These are phyloP conservation scores for Echinops telfairi DNA, from an alignment of 2,113 vertebrate genomes.

Conservation along the genomic window DNA sequence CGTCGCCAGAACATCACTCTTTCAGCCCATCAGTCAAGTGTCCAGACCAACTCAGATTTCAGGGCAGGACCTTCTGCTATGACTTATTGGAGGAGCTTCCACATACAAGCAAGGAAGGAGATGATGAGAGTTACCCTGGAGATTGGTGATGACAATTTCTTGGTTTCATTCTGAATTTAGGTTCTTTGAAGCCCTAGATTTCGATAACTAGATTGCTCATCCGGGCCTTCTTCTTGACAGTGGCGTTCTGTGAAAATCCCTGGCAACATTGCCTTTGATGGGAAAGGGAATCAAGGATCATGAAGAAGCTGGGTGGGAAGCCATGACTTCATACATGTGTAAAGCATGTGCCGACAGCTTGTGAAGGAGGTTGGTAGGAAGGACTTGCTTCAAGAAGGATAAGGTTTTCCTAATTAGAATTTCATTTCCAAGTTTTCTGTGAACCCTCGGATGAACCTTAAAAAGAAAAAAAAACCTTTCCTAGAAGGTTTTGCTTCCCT, in stretches of 20 bases:
- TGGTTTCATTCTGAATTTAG: conserved; percentile 18
- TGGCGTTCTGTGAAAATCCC: conserved; percentile 2
- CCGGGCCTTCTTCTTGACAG: not conserved
- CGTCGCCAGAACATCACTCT: not conserved
- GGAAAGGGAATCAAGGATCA: conserved; percentile 7
- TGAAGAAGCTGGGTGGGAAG: not conserved
- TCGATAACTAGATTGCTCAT: not conserved
- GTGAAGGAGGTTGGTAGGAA: not conserved
- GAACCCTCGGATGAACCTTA: conserved; percentile 20
- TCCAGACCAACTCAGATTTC: not conserved
- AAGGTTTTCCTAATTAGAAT: not conserved
- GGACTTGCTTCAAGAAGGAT: not conserved
- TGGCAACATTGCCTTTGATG: not conserved
- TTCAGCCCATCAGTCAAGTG: not conserved
- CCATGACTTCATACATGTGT: not conserved
- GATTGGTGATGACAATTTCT: not conserved
- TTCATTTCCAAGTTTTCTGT: conserved; percentile 38
- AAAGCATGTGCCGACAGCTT: not conserved
- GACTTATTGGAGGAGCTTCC: not conserved
- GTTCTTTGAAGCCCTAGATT: conserved; percentile 15
- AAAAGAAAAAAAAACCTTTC: conserved; percentile 20
- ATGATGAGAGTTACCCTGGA: not conserved
- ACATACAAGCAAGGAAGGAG: not conserved
- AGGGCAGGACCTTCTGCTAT: not conserved
- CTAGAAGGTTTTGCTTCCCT: not conserved